These are phyloP conservation scores for Drosophila macrospina DNA, from an alignment of 2,888 invertebrate species.

Conservation along the genomic window DNA sequence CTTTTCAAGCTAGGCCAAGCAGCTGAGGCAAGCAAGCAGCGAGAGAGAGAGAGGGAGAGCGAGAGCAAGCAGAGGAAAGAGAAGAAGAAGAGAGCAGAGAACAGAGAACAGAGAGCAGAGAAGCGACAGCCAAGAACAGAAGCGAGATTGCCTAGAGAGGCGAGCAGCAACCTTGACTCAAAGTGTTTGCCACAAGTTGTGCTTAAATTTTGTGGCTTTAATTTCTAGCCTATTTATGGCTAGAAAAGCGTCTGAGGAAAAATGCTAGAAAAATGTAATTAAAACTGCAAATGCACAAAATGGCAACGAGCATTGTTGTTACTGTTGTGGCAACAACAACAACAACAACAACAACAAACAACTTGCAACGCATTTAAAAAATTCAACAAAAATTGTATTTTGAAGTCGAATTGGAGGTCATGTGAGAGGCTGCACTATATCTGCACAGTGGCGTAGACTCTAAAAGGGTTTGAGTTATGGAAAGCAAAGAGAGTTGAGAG, in stretches of 20 bases:
- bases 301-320: constrained; percentile 2
- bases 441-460: constrained; percentile 26
- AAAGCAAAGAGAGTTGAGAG: not conserved
- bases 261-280: constrained; percentile 62
- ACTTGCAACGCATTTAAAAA: constrained; percentile 64
- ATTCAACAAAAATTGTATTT: constrained; percentile 64
- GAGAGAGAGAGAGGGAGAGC: not conserved
- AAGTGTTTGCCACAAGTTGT: not conserved
- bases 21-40: not conserved
- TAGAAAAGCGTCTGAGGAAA: constrained; percentile 11
- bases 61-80: not conserved
- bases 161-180: constrained; percentile 42
- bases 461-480: not conserved
- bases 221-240: constrained; percentile 23
- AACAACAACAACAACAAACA: constrained; percentile 14
- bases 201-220: constrained; percentile 30
- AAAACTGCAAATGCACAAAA: constrained; percentile 58
- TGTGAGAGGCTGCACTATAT: constrained; percentile 13
- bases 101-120: no score
- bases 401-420: constrained; percentile 66
- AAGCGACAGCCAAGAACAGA: no score
- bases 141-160: not conserved
- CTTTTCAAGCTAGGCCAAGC: constrained; percentile 21
- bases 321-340: not conserved
- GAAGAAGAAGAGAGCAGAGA: not conserved